Evolutionary conservation across 2,113 vertebrate species (phyloP).

Genomic region (Tautogolabrus adspersus): DNA sequence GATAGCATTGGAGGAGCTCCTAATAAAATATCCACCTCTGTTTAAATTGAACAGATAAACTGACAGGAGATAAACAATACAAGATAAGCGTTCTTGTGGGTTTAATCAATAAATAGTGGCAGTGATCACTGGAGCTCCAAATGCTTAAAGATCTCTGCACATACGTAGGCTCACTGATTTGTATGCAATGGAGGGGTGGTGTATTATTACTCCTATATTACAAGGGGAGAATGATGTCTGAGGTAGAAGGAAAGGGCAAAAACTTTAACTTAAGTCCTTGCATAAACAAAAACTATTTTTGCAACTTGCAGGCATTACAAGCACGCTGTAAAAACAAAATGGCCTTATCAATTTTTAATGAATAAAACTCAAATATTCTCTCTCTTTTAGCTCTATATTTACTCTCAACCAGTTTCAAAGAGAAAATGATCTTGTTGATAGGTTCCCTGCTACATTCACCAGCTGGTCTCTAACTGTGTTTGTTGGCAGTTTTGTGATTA

Average conservation of each 20-base stretch:
- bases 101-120: no score
- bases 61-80: no score
- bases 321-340: no score
- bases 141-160: no score
- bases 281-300: no score
- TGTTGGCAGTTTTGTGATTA: not conserved
- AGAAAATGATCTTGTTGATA: not conserved
- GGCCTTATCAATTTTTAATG: no score
- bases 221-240: not conserved
- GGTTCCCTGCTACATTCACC: no score
- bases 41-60: not conserved
- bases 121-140: no score
- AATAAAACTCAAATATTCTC: no score
- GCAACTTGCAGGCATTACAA: no score
- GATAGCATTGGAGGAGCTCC: conserved; percentile 17
- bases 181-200: not conserved
- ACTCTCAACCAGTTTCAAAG: not conserved
- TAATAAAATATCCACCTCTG: conserved; percentile 17
- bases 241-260: not conserved
- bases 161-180: no score
- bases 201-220: conserved; percentile 2
- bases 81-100: no score
- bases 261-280: not conserved
- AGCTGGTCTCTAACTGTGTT: not conserved
- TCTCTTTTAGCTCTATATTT: not conserved